Conservation (phyloP, 2,888 invertebrate genomes). For the Aleiodes testaceus region DNA sequence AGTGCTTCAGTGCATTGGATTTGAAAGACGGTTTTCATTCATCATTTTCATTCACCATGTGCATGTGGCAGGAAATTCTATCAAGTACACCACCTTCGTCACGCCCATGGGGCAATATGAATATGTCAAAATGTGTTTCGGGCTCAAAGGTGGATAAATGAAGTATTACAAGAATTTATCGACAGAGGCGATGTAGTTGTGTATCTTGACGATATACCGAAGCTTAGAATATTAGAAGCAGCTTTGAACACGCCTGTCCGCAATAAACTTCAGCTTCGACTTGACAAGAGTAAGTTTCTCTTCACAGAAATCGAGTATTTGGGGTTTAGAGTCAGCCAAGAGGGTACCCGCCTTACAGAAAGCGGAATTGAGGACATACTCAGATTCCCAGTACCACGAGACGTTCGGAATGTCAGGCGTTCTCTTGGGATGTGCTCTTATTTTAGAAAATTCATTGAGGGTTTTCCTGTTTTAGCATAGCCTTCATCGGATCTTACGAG, state of each 20-base stretch:
- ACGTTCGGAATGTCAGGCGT: slow-evolving; percentile 46
- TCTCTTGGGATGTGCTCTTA: slow-evolving; percentile 34
- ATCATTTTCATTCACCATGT: too few species aligned
- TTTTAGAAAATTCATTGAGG: slow-evolving; percentile 4
- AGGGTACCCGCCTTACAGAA: slow-evolving; percentile 48
- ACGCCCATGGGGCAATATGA: slow-evolving; percentile 45
- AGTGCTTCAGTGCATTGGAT: slow-evolving; percentile 46
- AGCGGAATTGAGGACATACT: slow-evolving; percentile 47
- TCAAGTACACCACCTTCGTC: slow-evolving; percentile 45
- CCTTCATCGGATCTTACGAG: slow-evolving; percentile 2
- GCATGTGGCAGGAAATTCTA: slow-evolving; percentile 30
- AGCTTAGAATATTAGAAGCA: slow-evolving; percentile 27
- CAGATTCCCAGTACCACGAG: slow-evolving; percentile 53
- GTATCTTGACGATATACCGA: slow-evolving; percentile 43
- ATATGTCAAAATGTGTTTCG: slow-evolving; percentile 43
- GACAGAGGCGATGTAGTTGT: slow-evolving; percentile 32
- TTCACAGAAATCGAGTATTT: slow-evolving; percentile 48
- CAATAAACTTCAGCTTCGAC: slow-evolving; percentile 39
- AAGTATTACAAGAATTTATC: slow-evolving; percentile 39
- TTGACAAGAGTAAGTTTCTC: slow-evolving; percentile 52
- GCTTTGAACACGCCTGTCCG: slow-evolving; percentile 24
- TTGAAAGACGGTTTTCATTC: slow-evolving; percentile 48
- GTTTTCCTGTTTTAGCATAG: not conserved
- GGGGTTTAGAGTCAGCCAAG: slow-evolving; percentile 46
- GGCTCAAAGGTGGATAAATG: slow-evolving; percentile 42